Conservation (phyloP, 1,140 invertebrate genomes). For the Cydia pomonella region DNA sequence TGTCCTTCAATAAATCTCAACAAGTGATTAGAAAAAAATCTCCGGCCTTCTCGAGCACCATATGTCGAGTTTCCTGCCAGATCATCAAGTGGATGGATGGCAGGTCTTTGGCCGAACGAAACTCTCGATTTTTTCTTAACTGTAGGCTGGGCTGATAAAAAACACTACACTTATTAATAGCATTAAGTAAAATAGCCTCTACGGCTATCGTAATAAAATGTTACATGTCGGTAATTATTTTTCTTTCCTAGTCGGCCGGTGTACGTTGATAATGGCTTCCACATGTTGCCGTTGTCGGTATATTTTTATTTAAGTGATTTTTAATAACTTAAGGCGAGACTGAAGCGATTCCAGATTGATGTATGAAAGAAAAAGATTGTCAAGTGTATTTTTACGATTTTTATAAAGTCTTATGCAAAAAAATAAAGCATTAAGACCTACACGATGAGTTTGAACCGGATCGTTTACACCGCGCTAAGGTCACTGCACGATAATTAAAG, state of each 20-base stretch:
- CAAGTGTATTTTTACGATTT: neutral
- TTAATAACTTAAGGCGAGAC: conserved; percentile 28
- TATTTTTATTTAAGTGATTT: conserved; percentile 32
- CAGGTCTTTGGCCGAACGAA: conserved; percentile 40
- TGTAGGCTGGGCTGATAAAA: conserved; percentile 8
- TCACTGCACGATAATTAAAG: conserved; percentile 30
- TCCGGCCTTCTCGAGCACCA: conserved; percentile 47
- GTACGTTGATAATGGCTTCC: conserved; percentile 39
- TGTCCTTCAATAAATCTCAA: conserved; percentile 34
- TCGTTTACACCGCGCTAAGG: neutral
- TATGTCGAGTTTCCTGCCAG: conserved; percentile 50
- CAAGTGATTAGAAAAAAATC: conserved; percentile 46
- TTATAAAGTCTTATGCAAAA: conserved; percentile 1
- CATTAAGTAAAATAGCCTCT: conserved; percentile 19
- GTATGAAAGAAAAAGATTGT: neutral
- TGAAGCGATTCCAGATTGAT: conserved; percentile 27
- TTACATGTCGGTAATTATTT: conserved; percentile 34
- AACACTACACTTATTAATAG: neutral
- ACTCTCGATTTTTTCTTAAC: conserved; percentile 41
- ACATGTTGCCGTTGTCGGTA: conserved; percentile 42
- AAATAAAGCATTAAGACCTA: neutral
- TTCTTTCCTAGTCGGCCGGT: conserved; percentile 27
- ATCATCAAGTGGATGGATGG: conserved; percentile 53
- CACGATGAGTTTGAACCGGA: conserved; percentile 17
- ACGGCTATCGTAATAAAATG: conserved; percentile 30